Conservation (phyloP, 2,888 invertebrate species). For the Habrosyne pyritoides region DNA sequence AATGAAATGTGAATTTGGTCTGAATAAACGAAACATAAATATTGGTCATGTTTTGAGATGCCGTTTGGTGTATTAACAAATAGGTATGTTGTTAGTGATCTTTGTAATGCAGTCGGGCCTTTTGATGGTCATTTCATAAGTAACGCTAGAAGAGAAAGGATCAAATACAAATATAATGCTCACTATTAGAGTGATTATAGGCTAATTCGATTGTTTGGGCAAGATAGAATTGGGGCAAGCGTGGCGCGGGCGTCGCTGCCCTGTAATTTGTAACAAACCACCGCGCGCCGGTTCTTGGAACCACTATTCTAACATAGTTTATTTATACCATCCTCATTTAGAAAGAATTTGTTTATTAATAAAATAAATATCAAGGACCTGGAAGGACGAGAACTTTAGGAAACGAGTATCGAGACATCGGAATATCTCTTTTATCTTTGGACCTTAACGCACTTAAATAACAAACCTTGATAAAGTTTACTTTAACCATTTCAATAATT, state of each 20-base stretch:
- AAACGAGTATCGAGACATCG: too few species aligned
- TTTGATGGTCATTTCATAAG: not conserved
- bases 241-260: constrained; percentile 56
- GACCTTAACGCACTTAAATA: too few species aligned
- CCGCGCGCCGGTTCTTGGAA: constrained; percentile 61
- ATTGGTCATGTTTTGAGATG: constrained; percentile 5
- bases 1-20: constrained; percentile 35
- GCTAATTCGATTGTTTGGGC: constrained; percentile 79
- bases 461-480: too few species aligned
- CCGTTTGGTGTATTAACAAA: not conserved
- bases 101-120: not conserved
- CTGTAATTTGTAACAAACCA: constrained; percentile 69
- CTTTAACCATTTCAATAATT: too few species aligned
- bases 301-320: constrained; percentile 49
- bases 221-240: constrained; percentile 71
- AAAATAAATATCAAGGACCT: not conserved
- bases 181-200: constrained; percentile 61
- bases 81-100: not conserved
- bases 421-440: too few species aligned
- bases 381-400: too few species aligned
- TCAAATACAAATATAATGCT: constrained; percentile 10
- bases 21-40: constrained; percentile 13
- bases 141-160: constrained; percentile 6
- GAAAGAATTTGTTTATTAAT: constrained; percentile 5
- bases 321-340: constrained; percentile 19